phyloP scores from a whole-genome alignment of 64 coral and sea anemone genomes.

The Pocillopora verrucosa region DNA sequence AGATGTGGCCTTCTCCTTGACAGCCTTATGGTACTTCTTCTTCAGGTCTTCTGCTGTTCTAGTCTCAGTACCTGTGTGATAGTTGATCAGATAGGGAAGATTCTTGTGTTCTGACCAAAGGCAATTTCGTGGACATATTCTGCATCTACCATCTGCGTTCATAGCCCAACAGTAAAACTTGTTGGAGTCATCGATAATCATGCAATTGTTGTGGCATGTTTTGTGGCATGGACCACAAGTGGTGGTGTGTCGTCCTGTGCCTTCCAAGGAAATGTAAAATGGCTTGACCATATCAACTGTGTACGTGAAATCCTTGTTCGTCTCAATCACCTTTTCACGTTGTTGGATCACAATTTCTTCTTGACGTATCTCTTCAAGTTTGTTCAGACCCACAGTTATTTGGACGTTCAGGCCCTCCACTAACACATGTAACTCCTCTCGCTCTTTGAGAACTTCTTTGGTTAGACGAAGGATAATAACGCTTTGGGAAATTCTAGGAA shows the following conservation, averaged over 20 bases:
- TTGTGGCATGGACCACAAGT: not conserved
- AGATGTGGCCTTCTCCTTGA: not conserved
- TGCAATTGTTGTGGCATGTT: not conserved
- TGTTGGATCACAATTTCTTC: not conserved
- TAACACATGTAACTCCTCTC: not conserved
- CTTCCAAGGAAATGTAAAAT: not conserved
- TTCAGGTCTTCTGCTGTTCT: not conserved
- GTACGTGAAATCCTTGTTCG: not conserved
- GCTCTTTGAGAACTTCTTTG: not conserved
- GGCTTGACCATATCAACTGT: not conserved
- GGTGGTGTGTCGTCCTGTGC: not conserved
- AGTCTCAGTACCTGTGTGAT: not conserved
- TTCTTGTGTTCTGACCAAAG: not conserved
- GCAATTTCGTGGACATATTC: not conserved
- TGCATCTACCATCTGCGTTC: not conserved
- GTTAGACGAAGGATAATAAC: not conserved
- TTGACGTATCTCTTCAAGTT: conserved; percentile 8
- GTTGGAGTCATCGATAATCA: not conserved
- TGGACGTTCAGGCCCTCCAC: not conserved
- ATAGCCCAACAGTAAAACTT: not conserved
- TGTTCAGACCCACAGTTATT: not conserved
- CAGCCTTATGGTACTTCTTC: not conserved
- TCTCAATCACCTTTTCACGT: not conserved
- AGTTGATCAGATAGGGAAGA: not conserved
- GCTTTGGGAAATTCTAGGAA: not conserved